Percentiles rank a stretch among this genome's conserved stretches.
Conservation (phyloP, 2,113 vertebrate species). For the Petromus typicus region DNA sequence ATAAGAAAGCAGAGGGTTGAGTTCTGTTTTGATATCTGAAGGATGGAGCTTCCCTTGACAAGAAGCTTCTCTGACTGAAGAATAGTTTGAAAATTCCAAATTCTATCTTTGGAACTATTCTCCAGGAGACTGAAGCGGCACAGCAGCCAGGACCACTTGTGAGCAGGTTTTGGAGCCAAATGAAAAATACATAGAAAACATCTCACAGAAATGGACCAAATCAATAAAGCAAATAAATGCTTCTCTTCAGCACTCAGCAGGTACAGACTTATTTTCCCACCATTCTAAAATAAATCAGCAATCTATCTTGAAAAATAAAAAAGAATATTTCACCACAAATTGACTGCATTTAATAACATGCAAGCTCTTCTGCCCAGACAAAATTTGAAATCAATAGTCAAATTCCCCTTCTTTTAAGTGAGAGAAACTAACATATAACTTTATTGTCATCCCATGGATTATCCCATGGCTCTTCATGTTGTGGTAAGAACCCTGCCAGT, state of each 20-base stretch:
- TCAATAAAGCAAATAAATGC: conserved; percentile 81
- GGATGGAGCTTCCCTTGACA: neutral
- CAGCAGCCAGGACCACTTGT: conserved; percentile 54
- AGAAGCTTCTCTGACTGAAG: neutral
- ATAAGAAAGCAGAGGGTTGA: neutral
- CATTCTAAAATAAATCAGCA: conserved; percentile 79
- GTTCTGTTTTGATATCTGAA: neutral
- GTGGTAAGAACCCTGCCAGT: conserved; percentile 71
- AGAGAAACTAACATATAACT: conserved; percentile 73
- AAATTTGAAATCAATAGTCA: conserved; percentile 82
- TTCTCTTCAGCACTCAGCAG: conserved; percentile 80
- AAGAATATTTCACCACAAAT: conserved; percentile 79
- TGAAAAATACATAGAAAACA: conserved; percentile 74
- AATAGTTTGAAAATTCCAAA: conserved; percentile 22
- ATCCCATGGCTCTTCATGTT: conserved; percentile 63
- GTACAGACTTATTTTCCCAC: conserved; percentile 67
- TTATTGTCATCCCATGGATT: conserved; percentile 66
- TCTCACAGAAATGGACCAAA: conserved; percentile 76
- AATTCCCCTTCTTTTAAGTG: conserved; percentile 80
- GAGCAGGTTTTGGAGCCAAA: conserved; percentile 48
- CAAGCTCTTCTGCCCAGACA: conserved; percentile 74
- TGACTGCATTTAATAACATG: conserved; percentile 76
- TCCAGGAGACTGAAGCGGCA: neutral
- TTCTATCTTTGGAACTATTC: neutral
- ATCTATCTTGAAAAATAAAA: conserved; percentile 79